Percentiles rank a stretch among this genome's conserved stretches.
Conservation (phyloP, 1,140 invertebrate genomes). For the Neotoxoptera formosana region DNA sequence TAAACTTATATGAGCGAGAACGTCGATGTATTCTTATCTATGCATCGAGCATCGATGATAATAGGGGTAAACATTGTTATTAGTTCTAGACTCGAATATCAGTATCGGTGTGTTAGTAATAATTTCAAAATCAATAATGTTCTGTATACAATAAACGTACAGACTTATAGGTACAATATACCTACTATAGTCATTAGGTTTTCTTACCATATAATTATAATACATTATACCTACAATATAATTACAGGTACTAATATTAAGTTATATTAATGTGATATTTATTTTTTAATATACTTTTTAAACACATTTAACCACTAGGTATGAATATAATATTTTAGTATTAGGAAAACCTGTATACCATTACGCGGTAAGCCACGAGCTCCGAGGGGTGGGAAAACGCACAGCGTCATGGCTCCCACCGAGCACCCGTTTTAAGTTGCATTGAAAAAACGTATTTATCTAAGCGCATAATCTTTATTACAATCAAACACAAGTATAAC, state of each 20-base stretch:
- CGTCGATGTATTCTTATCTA: not conserved
- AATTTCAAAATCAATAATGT: not conserved
- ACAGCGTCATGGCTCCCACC: not conserved
- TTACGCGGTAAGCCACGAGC: not conserved
- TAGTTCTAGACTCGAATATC: not conserved
- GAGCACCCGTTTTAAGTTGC: not conserved
- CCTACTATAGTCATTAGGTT: not conserved
- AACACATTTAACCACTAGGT: not conserved
- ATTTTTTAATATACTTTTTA: not conserved
- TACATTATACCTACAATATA: not conserved
- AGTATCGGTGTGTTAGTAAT: not conserved
- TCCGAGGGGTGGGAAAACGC: not conserved
- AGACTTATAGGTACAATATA: not conserved
- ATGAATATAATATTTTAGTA: not conserved
- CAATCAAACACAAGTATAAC: not conserved
- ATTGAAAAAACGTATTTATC: not conserved
- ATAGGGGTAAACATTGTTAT: not conserved
- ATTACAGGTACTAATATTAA: not conserved
- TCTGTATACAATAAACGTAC: not conserved
- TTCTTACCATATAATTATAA: not conserved
- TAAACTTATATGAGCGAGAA: not conserved
- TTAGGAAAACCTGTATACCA: not conserved
- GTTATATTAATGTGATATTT: not conserved
- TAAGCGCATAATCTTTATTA: not conserved
- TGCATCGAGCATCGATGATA: not conserved